Evolutionary conservation across 2,888 invertebrate species (phyloP).

Genomic region (Augochlorella aurata): DNA sequence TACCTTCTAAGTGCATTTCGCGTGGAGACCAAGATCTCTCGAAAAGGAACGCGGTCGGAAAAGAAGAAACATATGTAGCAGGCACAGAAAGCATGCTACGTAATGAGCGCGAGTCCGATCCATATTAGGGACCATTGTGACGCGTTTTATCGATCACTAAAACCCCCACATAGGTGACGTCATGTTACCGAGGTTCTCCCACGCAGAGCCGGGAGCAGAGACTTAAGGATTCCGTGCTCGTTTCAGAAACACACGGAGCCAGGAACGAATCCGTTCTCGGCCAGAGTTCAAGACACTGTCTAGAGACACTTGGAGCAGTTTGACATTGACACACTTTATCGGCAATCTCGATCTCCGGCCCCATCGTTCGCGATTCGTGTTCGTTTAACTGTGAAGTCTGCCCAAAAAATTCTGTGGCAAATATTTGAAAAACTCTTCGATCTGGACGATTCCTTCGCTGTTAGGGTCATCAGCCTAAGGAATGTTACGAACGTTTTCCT

Average conservation of each 20-base stretch:
- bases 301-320: constrained; percentile 36
- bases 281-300: constrained; percentile 34
- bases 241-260: constrained; percentile 30
- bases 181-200: constrained; percentile 66
- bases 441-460: too few relatives aligned
- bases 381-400: neutral
- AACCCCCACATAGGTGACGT: constrained; percentile 69
- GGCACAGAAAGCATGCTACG: neutral
- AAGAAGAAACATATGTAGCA: constrained; percentile 14
- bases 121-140: constrained; percentile 68
- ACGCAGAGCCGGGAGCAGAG: constrained; percentile 44
- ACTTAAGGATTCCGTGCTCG: constrained; percentile 45
- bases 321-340: constrained; percentile 66
- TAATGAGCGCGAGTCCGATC: constrained; percentile 51
- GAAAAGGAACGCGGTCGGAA: neutral
- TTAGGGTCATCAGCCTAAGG: too few relatives aligned
- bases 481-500: too few relatives aligned
- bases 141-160: constrained; percentile 67
- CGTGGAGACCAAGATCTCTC: neutral
- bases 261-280: constrained; percentile 30
- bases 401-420: neutral
- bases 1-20: constrained; percentile 8
- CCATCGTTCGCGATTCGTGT: neutral
- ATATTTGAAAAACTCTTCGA: too few relatives aligned
- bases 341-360: constrained; percentile 32